Evolutionary conservation across 2,797 vertebrate species (phyloP), one percentile per base, ranked within the genome.

Genomic region (Enteromius unitaeniatus): DNA sequence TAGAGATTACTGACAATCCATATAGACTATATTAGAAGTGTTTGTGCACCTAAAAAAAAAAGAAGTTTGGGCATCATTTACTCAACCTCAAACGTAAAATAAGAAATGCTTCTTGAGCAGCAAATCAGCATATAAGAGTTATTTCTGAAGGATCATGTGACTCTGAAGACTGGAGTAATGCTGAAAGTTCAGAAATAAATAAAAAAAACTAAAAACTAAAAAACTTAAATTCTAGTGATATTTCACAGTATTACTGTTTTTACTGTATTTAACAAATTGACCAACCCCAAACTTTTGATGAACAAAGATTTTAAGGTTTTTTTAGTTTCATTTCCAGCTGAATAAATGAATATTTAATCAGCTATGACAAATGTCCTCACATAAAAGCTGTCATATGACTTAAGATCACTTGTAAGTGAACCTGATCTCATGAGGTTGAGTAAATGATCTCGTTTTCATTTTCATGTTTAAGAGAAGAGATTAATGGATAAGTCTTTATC

Each of bases 1-100:
- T 28, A 14, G 26, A 72, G 31, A 67, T 53, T 75, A 55, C 49
- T n/a, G 81, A 83, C 81, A 83, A 77, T 83, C 81, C 14, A 68
- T 55, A 58, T 55, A 68, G 47, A 68, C 11, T 77, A 53, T 55
- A 14, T 23, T 49, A 75, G 31, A 53, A 65, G 58, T 45, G 53
- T 45, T 47, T 6, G 51, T 28, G 37, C 40, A 23, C 21, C 31
- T 40, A 55, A 73, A 47, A 47, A 47, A 45, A 45, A 0, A 45
- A 11, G 4, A 34, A 23, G n/a, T 37, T 23, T 4, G 28, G 62
- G 37, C 3, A 55, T 75, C 28, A 15, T 75, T 75, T 75, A 55
- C 73, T 55, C 31, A 37, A 1, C 21, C 73, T 75, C 51, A 5
- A 17, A 55, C 51, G 1, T 31, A 1, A 28, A 70, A 72, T 49